These are phyloP conservation scores for Xestia c-nigrum DNA, from an alignment of 2,888 invertebrate species.

Conservation along the genomic window DNA sequence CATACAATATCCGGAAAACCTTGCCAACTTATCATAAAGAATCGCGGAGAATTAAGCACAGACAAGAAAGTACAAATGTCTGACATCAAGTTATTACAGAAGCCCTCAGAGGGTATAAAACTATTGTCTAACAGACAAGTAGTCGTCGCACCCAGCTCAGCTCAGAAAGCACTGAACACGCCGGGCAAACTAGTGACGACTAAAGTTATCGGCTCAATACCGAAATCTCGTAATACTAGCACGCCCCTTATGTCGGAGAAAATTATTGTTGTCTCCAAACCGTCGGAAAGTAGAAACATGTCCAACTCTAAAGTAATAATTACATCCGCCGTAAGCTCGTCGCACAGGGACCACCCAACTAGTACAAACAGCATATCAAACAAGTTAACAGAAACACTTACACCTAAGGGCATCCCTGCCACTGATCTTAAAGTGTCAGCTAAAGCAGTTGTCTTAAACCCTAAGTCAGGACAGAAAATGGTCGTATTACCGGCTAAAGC, in stretches of 20 bases:
- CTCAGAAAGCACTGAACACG: constrained; percentile 82
- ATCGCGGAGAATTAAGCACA: constrained; percentile 76
- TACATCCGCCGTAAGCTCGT: constrained; percentile 78
- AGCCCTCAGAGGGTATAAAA: constrained; percentile 83
- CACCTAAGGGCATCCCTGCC: constrained; percentile 87
- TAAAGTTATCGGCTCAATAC: constrained; percentile 84
- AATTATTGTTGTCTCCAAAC: constrained; percentile 88
- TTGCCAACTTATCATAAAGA: constrained; percentile 86
- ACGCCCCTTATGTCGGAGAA: constrained; percentile 80
- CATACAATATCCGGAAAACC: constrained; percentile 79
- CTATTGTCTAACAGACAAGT: constrained; percentile 86
- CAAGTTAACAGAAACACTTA: constrained; percentile 81
- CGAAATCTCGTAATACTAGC: constrained; percentile 75
- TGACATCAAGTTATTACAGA: constrained; percentile 86
- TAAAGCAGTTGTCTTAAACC: constrained; percentile 87
- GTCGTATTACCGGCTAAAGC: constrained; percentile 87
- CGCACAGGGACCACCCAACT: constrained; percentile 74
- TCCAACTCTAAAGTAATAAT: constrained; percentile 83
- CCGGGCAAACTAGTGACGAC: constrained; percentile 84
- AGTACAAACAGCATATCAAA: constrained; percentile 79
- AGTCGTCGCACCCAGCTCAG: constrained; percentile 80
- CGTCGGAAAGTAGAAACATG: constrained; percentile 78
- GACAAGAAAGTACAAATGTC: constrained; percentile 85
- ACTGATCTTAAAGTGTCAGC: constrained; percentile 88
- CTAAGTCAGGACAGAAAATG: constrained; percentile 89